Evolutionary conservation across 2,113 vertebrate species (phyloP).

Genomic region (Paratilapia polleni): DNA sequence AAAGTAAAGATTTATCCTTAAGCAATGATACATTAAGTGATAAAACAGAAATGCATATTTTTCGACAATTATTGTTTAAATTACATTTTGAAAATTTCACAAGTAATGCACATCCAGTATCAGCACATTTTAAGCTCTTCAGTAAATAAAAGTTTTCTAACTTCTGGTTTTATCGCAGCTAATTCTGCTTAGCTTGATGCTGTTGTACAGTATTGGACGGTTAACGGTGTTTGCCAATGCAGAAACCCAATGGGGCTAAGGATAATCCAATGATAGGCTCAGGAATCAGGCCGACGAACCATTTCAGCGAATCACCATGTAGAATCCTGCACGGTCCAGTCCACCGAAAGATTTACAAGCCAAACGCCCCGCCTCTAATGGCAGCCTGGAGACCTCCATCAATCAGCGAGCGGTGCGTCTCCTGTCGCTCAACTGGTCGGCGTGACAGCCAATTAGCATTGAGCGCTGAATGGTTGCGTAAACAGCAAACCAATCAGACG

Average conservation of each 20-base stretch:
- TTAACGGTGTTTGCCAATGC: conserved; percentile 37
- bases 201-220: conserved; percentile 35
- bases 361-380: background rate
- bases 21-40: rapidly evolving
- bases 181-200: background rate
- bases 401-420: conserved; percentile 67
- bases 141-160: background rate
- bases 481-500: background rate
- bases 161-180: background rate
- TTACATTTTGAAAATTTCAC: background rate
- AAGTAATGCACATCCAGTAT: background rate
- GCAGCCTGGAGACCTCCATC: background rate
- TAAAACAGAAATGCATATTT: background rate
- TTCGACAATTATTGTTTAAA: background rate
- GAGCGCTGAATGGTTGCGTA: background rate
- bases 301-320: conserved; percentile 28
- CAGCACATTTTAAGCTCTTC: background rate
- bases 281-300: background rate
- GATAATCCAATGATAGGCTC: conserved; percentile 51
- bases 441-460: conserved; percentile 33
- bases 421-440: background rate
- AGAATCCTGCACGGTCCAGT: conserved; percentile 20
- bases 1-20: conserved; percentile 19
- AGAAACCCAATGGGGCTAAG: background rate
- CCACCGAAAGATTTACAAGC: background rate